phyloP scores from a whole-genome alignment of 2,113 vertebrate genomes.

The Pteropus alecto region DNA sequence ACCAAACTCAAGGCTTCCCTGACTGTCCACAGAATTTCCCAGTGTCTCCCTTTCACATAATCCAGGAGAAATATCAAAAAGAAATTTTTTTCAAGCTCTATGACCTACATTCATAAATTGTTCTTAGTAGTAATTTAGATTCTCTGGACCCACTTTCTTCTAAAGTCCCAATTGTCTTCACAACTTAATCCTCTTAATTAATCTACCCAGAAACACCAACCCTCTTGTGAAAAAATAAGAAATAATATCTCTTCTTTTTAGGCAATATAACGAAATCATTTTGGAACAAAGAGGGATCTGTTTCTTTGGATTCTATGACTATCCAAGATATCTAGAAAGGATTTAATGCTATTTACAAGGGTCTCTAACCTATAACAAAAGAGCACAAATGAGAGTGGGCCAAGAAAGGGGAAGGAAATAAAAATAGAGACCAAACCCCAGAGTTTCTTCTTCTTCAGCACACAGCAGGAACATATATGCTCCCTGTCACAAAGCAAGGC shows the following conservation, averaged over 20 bases:
- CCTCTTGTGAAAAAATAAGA: neutral
- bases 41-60: neutral
- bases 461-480: neutral
- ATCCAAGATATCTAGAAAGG: neutral
- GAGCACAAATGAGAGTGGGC: neutral
- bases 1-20: neutral
- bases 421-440: neutral
- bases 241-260: slow-evolving; percentile 7
- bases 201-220: neutral
- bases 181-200: neutral
- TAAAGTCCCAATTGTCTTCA: neutral
- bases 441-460: neutral
- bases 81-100: neutral
- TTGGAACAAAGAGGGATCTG: neutral
- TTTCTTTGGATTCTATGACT: neutral
- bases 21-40: neutral
- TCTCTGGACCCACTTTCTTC: slow-evolving; percentile 1
- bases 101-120: neutral
- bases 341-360: neutral
- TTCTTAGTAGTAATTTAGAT: neutral
- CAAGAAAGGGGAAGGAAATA: neutral
- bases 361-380: neutral
- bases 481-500: neutral
- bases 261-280: neutral
- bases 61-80: neutral